A percentile compares a stretch with the other conserved stretches of the same genome.
These are phyloP conservation scores for Pangasius djambal DNA, from an alignment of 2,797 vertebrate genomes.

Conservation along the genomic window DNA sequence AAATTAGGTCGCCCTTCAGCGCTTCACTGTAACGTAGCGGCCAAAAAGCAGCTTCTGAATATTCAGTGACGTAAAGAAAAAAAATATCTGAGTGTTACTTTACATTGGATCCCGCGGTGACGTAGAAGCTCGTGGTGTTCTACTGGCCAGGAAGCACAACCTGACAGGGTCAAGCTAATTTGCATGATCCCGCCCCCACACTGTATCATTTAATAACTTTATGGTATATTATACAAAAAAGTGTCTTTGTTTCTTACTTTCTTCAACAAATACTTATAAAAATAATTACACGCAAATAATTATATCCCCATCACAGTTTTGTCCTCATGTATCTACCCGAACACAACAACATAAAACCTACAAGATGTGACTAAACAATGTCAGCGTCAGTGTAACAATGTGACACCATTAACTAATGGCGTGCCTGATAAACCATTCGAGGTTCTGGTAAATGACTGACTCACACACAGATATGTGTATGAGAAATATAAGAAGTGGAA, in stretches of 20 bases:
- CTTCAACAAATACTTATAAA: background rate
- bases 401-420: background rate
- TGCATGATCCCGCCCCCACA: background rate
- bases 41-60: slow-evolving; percentile 31
- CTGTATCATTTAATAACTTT: background rate
- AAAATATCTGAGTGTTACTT: background rate
- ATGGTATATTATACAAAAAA: background rate
- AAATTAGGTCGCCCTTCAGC: slow-evolving; percentile 63
- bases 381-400: background rate
- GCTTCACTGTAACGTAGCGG: slow-evolving; percentile 23
- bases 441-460: slow-evolving; percentile 32
- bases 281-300: background rate
- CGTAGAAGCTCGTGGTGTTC: background rate
- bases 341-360: background rate
- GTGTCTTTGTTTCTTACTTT: background rate
- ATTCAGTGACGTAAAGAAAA: background rate
- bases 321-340: background rate
- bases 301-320: background rate
- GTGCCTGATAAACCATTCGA: background rate
- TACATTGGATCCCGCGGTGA: slow-evolving; percentile 26
- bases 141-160: slow-evolving; percentile 4
- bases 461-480: slow-evolving; percentile 3
- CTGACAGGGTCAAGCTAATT: slow-evolving; percentile 30
- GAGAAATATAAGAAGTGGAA: slow-evolving; percentile 46
- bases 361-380: background rate